These are phyloP conservation scores for Drepanosiphum platanoidis DNA, from an alignment of 2,888 invertebrate genomes.

Conservation along the genomic window DNA sequence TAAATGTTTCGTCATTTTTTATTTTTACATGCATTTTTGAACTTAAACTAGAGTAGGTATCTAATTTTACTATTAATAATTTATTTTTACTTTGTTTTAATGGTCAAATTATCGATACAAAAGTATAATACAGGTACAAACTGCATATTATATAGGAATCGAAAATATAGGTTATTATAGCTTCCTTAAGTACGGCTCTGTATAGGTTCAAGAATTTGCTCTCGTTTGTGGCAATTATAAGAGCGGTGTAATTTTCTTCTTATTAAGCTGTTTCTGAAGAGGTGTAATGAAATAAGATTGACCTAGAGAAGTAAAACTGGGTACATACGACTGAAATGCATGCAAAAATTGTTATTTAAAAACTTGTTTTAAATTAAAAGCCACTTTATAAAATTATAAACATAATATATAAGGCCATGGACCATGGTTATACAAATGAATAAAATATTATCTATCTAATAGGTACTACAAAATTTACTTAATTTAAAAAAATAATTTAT, in stretches of 20 bases:
- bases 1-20: neutral
- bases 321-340: conserved; percentile 16
- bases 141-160: conserved; percentile 5
- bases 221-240: conserved; percentile 5
- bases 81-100: neutral
- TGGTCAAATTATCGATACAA: neutral
- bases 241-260: conserved; percentile 2
- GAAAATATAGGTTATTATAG: conserved; percentile 4
- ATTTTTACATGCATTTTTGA: neutral
- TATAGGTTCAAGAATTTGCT: conserved; percentile 1
- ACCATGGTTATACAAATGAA: neutral
- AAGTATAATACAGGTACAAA: too few relatives aligned
- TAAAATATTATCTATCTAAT: neutral
- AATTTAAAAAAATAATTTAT: too few relatives aligned
- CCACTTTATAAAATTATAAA: conserved; percentile 7
- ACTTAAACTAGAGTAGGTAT: too few relatives aligned
- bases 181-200: neutral
- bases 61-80: neutral
- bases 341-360: conserved; percentile 3
- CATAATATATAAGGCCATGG: conserved; percentile 20
- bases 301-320: conserved; percentile 25
- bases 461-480: neutral
- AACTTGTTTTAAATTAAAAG: conserved; percentile 28
- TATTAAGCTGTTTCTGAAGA: neutral
- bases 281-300: conserved; percentile 25